Percentiles rank a stretch among this genome's conserved stretches.
Conservation (phyloP, 23 tunicate genomes). For the Ascidia mentula region DNA sequence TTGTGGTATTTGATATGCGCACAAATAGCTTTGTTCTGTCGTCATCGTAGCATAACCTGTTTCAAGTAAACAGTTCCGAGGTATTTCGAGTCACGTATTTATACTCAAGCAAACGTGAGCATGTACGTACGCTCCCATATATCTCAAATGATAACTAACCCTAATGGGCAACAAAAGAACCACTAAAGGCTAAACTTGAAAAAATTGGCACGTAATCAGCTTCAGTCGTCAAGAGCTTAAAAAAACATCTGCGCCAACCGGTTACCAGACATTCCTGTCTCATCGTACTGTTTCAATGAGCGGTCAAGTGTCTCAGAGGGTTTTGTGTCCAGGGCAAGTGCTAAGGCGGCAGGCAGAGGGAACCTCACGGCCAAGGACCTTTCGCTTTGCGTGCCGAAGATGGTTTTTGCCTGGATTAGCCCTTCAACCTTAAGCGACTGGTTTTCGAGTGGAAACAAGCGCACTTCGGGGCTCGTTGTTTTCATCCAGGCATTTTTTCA, state of each 20-base stretch:
- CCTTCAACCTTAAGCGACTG: neutral
- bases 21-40: no score
- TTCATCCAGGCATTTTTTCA: neutral
- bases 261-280: neutral
- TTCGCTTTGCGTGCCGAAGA: neutral
- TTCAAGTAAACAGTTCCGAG: no score
- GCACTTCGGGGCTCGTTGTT: neutral
- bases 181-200: no score
- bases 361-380: constrained; percentile 7
- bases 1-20: no score
- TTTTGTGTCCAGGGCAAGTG: neutral
- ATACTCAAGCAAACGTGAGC: no score
- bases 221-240: no score
- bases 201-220: no score
- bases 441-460: neutral
- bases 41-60: no score
- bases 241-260: neutral
- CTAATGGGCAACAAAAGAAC: no score
- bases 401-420: neutral
- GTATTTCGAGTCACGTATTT: no score
- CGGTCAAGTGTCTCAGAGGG: constrained; percentile 2
- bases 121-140: no score
- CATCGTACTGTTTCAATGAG: constrained; percentile 1
- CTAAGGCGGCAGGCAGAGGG: neutral
- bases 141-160: no score